These are phyloP conservation scores for Caenorhabditis japonica DNA, from an alignment of 2,888 invertebrate genomes.

Conservation along the genomic window DNA sequence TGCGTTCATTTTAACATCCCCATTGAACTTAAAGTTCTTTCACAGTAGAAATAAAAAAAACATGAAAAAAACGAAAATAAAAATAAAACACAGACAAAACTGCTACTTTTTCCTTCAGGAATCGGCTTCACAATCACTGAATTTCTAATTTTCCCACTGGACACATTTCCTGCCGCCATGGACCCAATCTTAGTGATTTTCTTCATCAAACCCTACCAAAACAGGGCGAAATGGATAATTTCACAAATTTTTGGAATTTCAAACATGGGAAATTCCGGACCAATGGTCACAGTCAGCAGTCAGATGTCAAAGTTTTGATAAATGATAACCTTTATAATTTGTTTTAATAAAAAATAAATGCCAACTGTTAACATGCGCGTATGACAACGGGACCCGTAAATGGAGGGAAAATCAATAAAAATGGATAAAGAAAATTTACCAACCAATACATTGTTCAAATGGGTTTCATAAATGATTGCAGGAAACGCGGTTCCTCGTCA, in stretches of 20 bases:
- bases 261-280: neutral
- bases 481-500: constrained; percentile 28
- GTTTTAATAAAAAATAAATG: neutral
- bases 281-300: constrained; percentile 14
- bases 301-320: constrained; percentile 23
- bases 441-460: no score
- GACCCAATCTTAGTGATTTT: constrained; percentile 31
- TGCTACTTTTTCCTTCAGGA: constrained; percentile 16
- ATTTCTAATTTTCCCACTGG: constrained; percentile 29
- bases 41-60: no score
- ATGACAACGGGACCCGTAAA: neutral
- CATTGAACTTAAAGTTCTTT: no score
- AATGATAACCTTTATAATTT: no score
- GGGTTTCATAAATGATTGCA: constrained; percentile 10
- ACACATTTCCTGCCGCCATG: constrained; percentile 23
- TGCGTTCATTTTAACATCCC: no score
- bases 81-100: no score
- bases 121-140: constrained; percentile 27
- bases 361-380: neutral
- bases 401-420: neutral
- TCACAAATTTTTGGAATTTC: constrained; percentile 4
- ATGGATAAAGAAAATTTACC: no score
- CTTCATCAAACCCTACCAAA: constrained; percentile 35
- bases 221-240: constrained; percentile 21
- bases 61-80: no score